Base-by-base conservation (phyloP, 2,888 invertebrate species). In the Tetanocera ferruginea region DNA sequence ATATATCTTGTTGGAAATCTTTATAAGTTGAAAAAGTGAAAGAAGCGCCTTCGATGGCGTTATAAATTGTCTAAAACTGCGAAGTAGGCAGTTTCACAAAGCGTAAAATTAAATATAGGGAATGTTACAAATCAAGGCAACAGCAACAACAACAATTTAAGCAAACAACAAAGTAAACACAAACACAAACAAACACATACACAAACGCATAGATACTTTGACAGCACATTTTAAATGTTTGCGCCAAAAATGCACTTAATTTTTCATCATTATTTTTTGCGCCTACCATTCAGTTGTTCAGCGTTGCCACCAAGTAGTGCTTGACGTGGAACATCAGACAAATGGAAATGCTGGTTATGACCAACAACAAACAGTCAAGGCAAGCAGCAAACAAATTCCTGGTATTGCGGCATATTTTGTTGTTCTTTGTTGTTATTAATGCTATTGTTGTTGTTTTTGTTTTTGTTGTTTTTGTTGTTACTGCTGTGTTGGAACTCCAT, bases 161-260 rank as follows among this genome's bases (percentile, higher is more conserved):
- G 64, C n/a, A 28, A 28, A 28, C 34, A 14, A 31, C 64, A 64
- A 14, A 31, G 14, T 64, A 14, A 28, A 64, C 6, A 17, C 8
- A 34, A 55, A 31, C 64, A 34, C 31, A n/a, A n/a, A 64, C 14
- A 5, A 31, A 62, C 37, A 37, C 37, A 6, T 25, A 11, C 14
- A 5, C 28, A 34, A 11, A 34, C 64, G 9, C 28, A 19, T n/a
- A n/a, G 11, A 19, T 14, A 28, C 25, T 64, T 64, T 34, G 64
- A 31, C 64, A 34, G 34, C 25, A 34, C 64, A 64, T 34, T 64
- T 64, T 14, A 64, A 64, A 34, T 64, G 34, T 64, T 64, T 31
- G n/a, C 64, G 34, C 43, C 43, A 43, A 43, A 43, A 43, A 64
- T 64, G 17, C 64, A 34, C 17, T 64, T 31, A 9, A 28, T 31